Base-by-base conservation (phyloP, 1,140 invertebrate genomes). In the Bradynema listronoti region DNA sequence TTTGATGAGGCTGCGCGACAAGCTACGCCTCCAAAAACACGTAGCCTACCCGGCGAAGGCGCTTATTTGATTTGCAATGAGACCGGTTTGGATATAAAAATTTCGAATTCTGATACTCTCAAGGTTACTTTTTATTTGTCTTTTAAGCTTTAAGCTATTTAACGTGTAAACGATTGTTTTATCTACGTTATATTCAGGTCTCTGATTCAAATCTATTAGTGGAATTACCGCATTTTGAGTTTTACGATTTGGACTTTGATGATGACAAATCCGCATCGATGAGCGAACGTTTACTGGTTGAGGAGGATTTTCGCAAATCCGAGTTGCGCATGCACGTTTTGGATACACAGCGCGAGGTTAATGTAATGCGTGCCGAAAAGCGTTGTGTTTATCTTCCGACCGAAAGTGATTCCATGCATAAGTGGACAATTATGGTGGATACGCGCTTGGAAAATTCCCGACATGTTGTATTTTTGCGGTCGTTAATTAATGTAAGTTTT, bases 361-460 rank as follows among this genome's bases (percentile, higher is more conserved):
- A 87, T 0, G 85, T 95, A 34, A 83, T 87, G 33, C 84, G 88
- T 64, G 88, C 90, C 0, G 90, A 92, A 76, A 90, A 88, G 73
- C 82, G 90, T 39, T 89, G 87, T 77, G 93, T 92, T 76, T 81
- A 85, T 5, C 79, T 95, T 5, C 71, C 73, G 29, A 85, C 85
- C 54, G 70, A 80, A 27, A 80, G 84, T 60, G 81, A 84, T 54
- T 79, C 82, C 65, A 85, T 85, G 41, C 83, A 86, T 62, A 80
- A 83, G 58, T 87, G 86, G 83, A 86, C 87, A 0, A 81, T 92
- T 36, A 85, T 92, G 7, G 87, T 86, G 14, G 85, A 89, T 65
- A 86, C 89, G 5, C 78, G 81, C 34, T 83, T 87, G 1, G 81
- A 84, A 50, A 82, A 86, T 68, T 86, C 86, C 14, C 84, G 85